A percentile compares a stretch with the other conserved stretches of the same genome.
Evolutionary conservation across 2,888 invertebrate genomes (phyloP).

Genomic region (Xestobium rufovillosum): DNA sequence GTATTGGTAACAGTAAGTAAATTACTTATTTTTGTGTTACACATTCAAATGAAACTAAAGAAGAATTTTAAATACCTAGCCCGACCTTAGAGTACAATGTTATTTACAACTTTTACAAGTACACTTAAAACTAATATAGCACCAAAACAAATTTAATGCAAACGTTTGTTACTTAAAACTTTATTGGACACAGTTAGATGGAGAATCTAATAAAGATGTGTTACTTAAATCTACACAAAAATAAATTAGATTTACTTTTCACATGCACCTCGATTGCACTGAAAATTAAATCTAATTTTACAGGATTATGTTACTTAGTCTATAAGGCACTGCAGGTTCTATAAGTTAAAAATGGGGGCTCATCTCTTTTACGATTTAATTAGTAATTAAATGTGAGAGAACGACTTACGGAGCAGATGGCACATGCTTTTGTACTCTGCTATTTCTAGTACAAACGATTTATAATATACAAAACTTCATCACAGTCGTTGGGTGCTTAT

Average conservation of each 20-base stretch:
- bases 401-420: slow-evolving; percentile 27
- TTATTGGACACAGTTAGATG: slow-evolving; percentile 23
- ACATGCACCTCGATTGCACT: slow-evolving; percentile 33
- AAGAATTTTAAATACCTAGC: no score
- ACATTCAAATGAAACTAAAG: no score
- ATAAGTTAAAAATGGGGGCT: slow-evolving; percentile 22
- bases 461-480: slow-evolving; percentile 21
- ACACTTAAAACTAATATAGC: slow-evolving; percentile 29
- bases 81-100: no score
- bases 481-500: slow-evolving; percentile 36
- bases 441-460: neutral
- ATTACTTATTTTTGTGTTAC: no score
- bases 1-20: no score
- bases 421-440: slow-evolving; percentile 25
- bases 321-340: slow-evolving; percentile 20
- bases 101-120: slow-evolving; percentile 32
- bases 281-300: slow-evolving; percentile 34
- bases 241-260: slow-evolving; percentile 35
- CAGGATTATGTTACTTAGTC: slow-evolving; percentile 10
- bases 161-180: slow-evolving; percentile 2
- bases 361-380: slow-evolving; percentile 36
- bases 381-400: slow-evolving; percentile 36
- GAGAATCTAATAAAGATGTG: slow-evolving; percentile 26
- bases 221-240: slow-evolving; percentile 17
- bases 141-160: slow-evolving; percentile 23